Evolutionary conservation across 2,888 invertebrate species (phyloP).

Genomic region (Tromatobia lineatoria): DNA sequence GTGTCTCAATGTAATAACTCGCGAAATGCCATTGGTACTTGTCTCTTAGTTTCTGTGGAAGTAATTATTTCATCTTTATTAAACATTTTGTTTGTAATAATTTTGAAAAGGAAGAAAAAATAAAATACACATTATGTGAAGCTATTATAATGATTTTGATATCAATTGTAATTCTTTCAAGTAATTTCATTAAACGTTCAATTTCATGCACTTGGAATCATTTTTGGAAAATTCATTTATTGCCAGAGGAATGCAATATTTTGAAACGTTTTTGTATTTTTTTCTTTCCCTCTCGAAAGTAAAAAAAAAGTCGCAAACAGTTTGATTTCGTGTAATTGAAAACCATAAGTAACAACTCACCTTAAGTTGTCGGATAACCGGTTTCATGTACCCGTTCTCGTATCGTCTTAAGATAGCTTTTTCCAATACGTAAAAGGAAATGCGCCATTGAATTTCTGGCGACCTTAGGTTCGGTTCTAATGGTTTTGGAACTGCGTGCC

Average conservation of each 20-base stretch:
- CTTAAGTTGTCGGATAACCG: slow-evolving; percentile 77
- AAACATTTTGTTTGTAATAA: slow-evolving; percentile 6
- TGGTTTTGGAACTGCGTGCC: slow-evolving; percentile 87
- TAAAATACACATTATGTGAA: neutral
- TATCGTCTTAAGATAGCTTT: slow-evolving; percentile 83
- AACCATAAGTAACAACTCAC: slow-evolving; percentile 62
- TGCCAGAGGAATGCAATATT: too few species aligned
- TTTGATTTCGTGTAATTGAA: neutral
- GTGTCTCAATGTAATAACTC: slow-evolving; percentile 87
- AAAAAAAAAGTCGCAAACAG: neutral
- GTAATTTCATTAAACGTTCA: neutral
- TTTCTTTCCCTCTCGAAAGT: too few species aligned
- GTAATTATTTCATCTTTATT: too few species aligned
- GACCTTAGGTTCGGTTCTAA: slow-evolving; percentile 52
- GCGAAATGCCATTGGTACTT: slow-evolving; percentile 85
- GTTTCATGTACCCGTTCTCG: slow-evolving; percentile 78
- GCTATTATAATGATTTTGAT: too few species aligned
- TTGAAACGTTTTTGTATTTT: too few species aligned
- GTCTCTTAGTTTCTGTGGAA: slow-evolving; percentile 86
- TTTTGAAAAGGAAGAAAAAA: neutral
- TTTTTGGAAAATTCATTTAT: too few species aligned
- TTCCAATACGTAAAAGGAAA: slow-evolving; percentile 87
- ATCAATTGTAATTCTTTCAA: neutral
- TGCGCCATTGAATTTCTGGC: slow-evolving; percentile 86
- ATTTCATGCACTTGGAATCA: too few species aligned